Conservation (phyloP, 2,113 vertebrate species). For the Onychostoma macrolepis region DNA sequence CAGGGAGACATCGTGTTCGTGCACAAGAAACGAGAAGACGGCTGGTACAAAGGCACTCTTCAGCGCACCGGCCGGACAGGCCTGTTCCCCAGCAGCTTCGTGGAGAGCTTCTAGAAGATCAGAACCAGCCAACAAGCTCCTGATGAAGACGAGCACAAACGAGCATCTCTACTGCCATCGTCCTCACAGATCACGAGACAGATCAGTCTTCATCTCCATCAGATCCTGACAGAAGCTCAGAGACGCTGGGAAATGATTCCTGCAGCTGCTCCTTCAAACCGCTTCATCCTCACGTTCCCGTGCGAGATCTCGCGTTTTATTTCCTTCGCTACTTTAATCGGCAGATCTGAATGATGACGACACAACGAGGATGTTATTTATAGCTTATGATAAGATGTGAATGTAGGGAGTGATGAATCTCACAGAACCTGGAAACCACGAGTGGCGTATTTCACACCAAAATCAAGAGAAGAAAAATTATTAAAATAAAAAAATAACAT, state of each 20-base stretch:
- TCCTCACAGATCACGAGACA: neutral
- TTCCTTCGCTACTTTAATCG: neutral
- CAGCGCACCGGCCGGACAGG: slow-evolving; percentile 95
- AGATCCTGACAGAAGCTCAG: neutral
- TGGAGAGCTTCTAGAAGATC: slow-evolving; percentile 90
- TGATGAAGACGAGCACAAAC: neutral
- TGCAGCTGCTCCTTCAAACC: neutral
- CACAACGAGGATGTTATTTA: neutral
- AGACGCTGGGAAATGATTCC: too few species aligned
- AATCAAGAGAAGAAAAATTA: neutral
- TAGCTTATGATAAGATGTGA: neutral
- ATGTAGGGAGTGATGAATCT: slow-evolving; percentile 3
- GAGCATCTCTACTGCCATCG: slow-evolving; percentile 14
- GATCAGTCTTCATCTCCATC: neutral
- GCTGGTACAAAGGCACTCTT: slow-evolving; percentile 98
- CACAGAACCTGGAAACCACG: neutral
- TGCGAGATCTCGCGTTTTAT: neutral
- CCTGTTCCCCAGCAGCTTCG: slow-evolving; percentile 97
- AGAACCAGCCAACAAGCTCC: neutral
- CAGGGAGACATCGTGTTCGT: slow-evolving; percentile 97
- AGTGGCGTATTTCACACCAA: neutral
- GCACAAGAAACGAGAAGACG: slow-evolving; percentile 96
- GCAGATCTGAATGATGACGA: neutral
- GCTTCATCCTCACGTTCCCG: neutral
- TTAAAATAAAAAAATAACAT: too few species aligned